These are phyloP conservation scores for Xestobium rufovillosum DNA, from an alignment of 2,888 invertebrate species.

Conservation along the genomic window DNA sequence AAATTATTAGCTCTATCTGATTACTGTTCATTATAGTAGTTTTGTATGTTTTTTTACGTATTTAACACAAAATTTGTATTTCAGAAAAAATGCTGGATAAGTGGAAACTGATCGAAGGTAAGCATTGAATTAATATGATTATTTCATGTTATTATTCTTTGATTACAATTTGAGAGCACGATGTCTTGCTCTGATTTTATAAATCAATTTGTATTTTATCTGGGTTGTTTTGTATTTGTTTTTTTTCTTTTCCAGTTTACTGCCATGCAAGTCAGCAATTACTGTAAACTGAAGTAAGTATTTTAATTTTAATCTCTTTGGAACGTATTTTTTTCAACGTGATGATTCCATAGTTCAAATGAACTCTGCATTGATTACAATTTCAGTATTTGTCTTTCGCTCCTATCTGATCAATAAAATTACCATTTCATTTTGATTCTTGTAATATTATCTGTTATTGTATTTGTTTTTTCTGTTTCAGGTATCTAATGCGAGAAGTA, in stretches of 20 bases:
- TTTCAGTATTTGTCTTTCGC: slow-evolving; percentile 43
- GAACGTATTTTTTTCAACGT: slow-evolving; percentile 15
- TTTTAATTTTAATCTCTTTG: slow-evolving; percentile 5
- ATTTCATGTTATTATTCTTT: too few species aligned
- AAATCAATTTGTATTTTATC: slow-evolving; percentile 6
- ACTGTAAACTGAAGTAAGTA: slow-evolving; percentile 8
- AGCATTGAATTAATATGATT: too few species aligned
- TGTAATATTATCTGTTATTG: neutral
- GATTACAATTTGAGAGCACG: too few species aligned
- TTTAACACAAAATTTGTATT: too few species aligned
- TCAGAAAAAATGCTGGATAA: too few species aligned
- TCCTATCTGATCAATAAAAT: slow-evolving; percentile 46
- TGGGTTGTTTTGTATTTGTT: too few species aligned
- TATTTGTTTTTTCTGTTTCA: neutral
- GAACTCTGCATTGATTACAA: slow-evolving; percentile 35
- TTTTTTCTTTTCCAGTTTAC: slow-evolving; percentile 3
- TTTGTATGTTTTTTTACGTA: too few species aligned
- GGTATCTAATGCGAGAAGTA: neutral
- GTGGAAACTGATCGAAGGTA: too few species aligned
- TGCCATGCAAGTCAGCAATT: slow-evolving; percentile 6
- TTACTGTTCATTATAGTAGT: neutral
- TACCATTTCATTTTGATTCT: neutral
- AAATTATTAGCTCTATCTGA: slow-evolving; percentile 27
- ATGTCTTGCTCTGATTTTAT: too few species aligned
- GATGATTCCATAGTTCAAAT: slow-evolving; percentile 40